phyloP scores from a whole-genome alignment of 2,113 vertebrate species.

The Struthio camelus region DNA sequence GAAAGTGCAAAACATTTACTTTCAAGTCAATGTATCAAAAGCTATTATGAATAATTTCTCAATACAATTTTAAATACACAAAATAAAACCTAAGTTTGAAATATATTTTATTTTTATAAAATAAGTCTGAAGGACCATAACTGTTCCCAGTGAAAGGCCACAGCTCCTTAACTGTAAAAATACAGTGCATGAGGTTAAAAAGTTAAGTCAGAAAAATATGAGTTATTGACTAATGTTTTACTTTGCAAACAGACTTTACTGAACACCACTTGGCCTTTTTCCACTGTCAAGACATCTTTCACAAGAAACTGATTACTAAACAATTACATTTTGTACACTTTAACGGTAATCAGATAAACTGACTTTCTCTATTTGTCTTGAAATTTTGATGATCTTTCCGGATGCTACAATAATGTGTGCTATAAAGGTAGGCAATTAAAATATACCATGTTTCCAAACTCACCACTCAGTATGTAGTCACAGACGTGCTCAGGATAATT shows the following conservation, averaged over 20 bases:
- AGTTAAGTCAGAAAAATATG: neutral
- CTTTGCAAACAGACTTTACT: neutral
- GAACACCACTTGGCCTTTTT: neutral
- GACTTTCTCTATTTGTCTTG: neutral
- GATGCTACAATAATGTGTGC: neutral
- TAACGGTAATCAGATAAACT: neutral
- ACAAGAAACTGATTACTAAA: neutral
- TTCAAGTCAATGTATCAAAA: neutral
- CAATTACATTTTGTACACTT: neutral
- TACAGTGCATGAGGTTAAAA: neutral
- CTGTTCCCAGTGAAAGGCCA: neutral
- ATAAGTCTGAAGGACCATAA: neutral
- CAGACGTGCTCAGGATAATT: neutral
- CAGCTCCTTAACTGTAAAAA: neutral
- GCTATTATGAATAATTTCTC: neutral
- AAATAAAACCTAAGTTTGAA: neutral
- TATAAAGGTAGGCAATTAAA: neutral
- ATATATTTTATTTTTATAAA: neutral
- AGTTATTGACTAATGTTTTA: neutral
- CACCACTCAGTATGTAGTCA: neutral
- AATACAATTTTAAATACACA: neutral
- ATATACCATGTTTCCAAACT: neutral
- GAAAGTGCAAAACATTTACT: neutral
- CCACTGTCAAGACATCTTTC: neutral
- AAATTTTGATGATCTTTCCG: neutral